Percentiles rank a stretch among this genome's conserved stretches.
These are phyloP conservation scores for Oreochromis tanganicae DNA, from an alignment of 2,113 vertebrate species.

Conservation along the genomic window DNA sequence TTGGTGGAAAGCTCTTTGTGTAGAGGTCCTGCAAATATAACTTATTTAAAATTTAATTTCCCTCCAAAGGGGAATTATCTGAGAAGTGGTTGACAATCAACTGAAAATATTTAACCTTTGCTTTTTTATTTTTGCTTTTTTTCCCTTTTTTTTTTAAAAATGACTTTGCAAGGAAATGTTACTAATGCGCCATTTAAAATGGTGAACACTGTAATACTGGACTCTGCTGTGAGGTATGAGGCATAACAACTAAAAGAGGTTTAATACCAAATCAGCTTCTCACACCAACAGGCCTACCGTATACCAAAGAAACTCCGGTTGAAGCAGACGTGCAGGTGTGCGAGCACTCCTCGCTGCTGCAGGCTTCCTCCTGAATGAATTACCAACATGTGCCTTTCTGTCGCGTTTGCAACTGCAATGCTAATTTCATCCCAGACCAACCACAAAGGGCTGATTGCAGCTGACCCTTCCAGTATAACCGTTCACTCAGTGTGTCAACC, in stretches of 20 bases:
- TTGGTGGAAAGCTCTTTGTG: constrained; percentile 25
- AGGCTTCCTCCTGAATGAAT: constrained; percentile 15
- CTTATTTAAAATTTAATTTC: constrained; percentile 60
- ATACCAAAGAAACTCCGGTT: constrained; percentile 56
- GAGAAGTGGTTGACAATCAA: constrained; percentile 78
- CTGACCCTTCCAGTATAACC: constrained; percentile 26
- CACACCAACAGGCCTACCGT: constrained; percentile 49
- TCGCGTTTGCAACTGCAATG: constrained; percentile 13
- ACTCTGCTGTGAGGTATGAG: constrained; percentile 22
- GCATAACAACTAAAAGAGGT: not conserved
- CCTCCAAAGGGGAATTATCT: constrained; percentile 48
- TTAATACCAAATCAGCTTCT: constrained; percentile 49
- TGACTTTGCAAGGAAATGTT: constrained; percentile 31
- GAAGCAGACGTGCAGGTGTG: constrained; percentile 6
- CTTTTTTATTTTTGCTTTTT: not conserved
- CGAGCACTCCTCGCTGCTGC: constrained; percentile 14
- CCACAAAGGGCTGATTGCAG: constrained; percentile 42
- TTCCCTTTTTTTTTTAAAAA: not conserved
- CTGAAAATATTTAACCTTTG: constrained; percentile 55
- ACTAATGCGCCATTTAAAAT: constrained; percentile 50
- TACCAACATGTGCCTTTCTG: constrained; percentile 57
- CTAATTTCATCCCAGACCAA: constrained; percentile 40
- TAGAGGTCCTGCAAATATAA: constrained; percentile 43
- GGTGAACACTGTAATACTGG: constrained; percentile 27
- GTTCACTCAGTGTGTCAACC: constrained; percentile 31